Evolutionary conservation across 2,888 invertebrate genomes (phyloP).

Genomic region (Drosophila setosimentum): DNA sequence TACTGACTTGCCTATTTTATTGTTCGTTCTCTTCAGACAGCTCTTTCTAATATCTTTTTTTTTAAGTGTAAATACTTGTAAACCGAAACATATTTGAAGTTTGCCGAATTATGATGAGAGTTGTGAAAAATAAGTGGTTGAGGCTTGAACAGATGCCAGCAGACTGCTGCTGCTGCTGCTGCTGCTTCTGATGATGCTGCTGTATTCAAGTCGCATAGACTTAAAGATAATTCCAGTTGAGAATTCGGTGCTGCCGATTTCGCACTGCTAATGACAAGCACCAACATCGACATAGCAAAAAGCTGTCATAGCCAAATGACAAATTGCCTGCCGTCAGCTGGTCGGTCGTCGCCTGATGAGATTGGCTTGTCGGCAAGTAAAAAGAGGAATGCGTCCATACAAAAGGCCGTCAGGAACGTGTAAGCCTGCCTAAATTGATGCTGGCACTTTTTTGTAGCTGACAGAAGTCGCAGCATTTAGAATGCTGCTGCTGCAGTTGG

Average conservation of each 20-base stretch:
- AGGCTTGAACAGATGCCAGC: background rate
- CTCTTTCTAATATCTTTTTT: background rate
- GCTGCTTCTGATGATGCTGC: background rate
- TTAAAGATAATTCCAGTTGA: conserved; percentile 1
- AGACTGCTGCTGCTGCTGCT: background rate
- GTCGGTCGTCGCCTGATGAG: conserved; percentile 1
- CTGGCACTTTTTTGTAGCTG: background rate
- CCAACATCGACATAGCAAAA: conserved; percentile 28
- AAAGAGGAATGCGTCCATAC: background rate
- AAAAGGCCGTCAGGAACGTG: conserved; percentile 12
- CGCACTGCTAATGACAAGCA: conserved; percentile 51
- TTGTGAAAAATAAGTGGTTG: background rate
- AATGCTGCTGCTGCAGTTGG: background rate
- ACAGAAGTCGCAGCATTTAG: background rate
- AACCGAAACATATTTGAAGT: conserved; percentile 1
- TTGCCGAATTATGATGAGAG: conserved; percentile 10
- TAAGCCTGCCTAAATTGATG: conserved; percentile 36
- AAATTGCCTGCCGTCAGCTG: conserved; percentile 46
- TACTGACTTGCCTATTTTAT: conserved; percentile 41
- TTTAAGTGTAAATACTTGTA: conserved; percentile 1
- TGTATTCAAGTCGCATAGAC: background rate
- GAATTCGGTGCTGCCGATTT: background rate
- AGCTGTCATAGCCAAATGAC: conserved; percentile 55
- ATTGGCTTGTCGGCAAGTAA: background rate
- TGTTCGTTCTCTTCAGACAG: background rate